Evolutionary conservation across 2,113 vertebrate genomes (phyloP), one percentile per base, ranked within the genome.

Genomic region (Tenrec ecaudatus): DNA sequence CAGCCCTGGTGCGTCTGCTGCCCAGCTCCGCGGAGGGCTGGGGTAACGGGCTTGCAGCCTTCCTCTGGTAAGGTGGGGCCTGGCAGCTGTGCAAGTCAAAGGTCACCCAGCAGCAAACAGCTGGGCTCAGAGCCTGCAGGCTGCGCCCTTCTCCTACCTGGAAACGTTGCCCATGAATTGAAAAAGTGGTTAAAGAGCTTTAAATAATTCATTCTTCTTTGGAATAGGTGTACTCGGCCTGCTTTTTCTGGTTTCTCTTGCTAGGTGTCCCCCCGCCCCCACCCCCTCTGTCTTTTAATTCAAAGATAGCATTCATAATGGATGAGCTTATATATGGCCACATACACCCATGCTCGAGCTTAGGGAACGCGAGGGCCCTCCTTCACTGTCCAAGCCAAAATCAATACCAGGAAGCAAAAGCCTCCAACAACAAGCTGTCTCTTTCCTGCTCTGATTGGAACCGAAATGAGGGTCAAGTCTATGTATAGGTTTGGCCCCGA

Each of bases 61-160:
- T 96, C 88, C 91, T 94, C 73, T 85, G 71, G 9, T 91, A 93
- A 96, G 95, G 95, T 66, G 88, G 88, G 94, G 62, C 94, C 77
- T n/a, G 85, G 95, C 79, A 92, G 78, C 77, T 6, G 1, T 7
- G 69, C 64, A 66, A 69, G 94, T 89, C 93, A 93, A 95, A 97
- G 96, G 97, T 96, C 96, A 96, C 27, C 53, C 64, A 40, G 60
- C 79, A 29, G 71, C 89, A 94, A 95, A 95, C 95, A 89, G 43
- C 58, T 4, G 47, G 14, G 92, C 76, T 90, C n/a, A 33, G 57
- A 96, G 94, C 69, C 90, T 85, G 86, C 60, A 27, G 12, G 64
- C 29, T 4, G 62, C 89, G 92, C 69, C 66, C 79, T 96, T 95
- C 79, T 78, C 96, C 81, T 66, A 3, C 0, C 47, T 47, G 71